These are phyloP conservation scores for Lepus europaeus DNA, from an alignment of 2,113 vertebrate species.

Conservation along the genomic window DNA sequence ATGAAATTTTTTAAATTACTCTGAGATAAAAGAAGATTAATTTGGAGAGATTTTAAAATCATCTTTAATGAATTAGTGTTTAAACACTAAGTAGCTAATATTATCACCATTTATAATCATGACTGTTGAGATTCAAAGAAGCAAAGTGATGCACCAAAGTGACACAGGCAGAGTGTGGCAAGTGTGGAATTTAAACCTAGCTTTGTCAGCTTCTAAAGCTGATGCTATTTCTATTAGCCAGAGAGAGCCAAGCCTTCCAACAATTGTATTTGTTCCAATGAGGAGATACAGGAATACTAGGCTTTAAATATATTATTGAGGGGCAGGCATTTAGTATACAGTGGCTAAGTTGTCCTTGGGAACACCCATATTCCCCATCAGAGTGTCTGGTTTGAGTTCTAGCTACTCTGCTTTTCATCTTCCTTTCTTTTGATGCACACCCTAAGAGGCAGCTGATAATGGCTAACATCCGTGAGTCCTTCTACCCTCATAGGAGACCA, in stretches of 20 bases:
- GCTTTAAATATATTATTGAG: neutral
- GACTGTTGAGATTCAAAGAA: neutral
- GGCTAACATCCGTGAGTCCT: too few relatives aligned
- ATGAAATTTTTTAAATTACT: neutral
- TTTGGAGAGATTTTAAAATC: neutral
- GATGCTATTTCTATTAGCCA: neutral
- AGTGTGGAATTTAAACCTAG: neutral
- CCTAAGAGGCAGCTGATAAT: too few relatives aligned
- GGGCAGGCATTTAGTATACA: too few relatives aligned
- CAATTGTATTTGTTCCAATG: neutral
- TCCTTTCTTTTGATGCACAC: too few relatives aligned
- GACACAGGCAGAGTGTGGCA: neutral
- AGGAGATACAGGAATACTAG: neutral
- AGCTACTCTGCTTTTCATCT: too few relatives aligned
- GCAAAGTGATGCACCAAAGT: neutral
- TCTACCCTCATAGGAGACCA: too few relatives aligned
- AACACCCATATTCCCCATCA: too few relatives aligned
- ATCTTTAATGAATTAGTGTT: neutral
- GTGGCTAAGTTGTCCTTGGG: too few relatives aligned
- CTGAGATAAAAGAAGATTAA: neutral
- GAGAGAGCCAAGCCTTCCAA: too few relatives aligned
- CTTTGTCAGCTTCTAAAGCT: neutral
- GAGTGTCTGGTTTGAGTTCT: too few relatives aligned
- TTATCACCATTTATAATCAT: neutral
- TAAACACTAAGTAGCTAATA: neutral